A percentile compares a stretch with the other conserved stretches of the same genome.
Evolutionary conservation across 2,113 vertebrate species (phyloP).

Genomic region (Scopus umbretta): DNA sequence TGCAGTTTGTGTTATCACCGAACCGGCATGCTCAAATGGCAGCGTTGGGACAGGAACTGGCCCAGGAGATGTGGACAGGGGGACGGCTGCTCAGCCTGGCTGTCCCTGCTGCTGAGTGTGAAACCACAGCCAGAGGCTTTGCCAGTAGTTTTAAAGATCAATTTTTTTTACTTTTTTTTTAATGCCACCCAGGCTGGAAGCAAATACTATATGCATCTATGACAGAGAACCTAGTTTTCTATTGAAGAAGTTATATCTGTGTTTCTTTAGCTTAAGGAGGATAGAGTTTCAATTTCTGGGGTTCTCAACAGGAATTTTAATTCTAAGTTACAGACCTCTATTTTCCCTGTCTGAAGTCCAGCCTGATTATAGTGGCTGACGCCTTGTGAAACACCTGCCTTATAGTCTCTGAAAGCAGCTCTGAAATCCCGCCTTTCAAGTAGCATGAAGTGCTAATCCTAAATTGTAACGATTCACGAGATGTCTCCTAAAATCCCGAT

Average conservation of each 20-base stretch:
- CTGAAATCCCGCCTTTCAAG: neutral
- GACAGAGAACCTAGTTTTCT: neutral
- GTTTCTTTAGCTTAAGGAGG: neutral
- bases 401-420: neutral
- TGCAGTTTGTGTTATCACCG: neutral
- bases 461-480: neutral
- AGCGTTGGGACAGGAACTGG: neutral
- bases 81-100: neutral
- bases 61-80: neutral
- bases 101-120: neutral
- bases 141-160: neutral
- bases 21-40: rapidly evolving
- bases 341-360: neutral
- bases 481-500: neutral
- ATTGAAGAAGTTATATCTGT: neutral
- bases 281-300: neutral
- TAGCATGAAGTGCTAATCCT: neutral
- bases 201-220: neutral
- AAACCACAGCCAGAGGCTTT: neutral
- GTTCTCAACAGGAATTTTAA: neutral
- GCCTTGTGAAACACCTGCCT: neutral
- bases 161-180: neutral
- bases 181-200: neutral
- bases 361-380: neutral
- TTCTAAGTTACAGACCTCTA: neutral